These are phyloP conservation scores for Equus quagga DNA, from an alignment of 2,113 vertebrate species.

Conservation along the genomic window DNA sequence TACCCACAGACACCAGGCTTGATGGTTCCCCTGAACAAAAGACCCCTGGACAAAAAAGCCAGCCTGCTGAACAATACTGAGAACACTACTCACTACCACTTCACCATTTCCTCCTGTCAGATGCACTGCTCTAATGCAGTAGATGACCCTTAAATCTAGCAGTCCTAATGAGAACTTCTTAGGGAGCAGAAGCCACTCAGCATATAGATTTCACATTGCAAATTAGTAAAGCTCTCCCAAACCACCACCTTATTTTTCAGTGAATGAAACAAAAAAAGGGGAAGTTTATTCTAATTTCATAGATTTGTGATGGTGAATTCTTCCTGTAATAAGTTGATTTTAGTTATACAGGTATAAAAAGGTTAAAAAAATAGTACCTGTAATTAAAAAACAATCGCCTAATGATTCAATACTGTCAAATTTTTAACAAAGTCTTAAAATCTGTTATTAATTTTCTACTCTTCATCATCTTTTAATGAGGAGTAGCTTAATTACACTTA, in stretches of 20 bases:
- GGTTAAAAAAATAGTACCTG: slow-evolving; percentile 82
- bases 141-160: background rate
- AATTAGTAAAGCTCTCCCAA: slow-evolving; percentile 65
- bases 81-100: background rate
- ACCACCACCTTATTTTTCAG: slow-evolving; percentile 37
- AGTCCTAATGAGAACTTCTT: background rate
- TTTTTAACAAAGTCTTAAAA: slow-evolving; percentile 44
- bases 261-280: background rate
- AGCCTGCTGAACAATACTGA: background rate
- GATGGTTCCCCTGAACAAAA: background rate
- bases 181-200: background rate
- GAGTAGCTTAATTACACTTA: slow-evolving; percentile 4
- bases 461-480: background rate
- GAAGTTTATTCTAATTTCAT: slow-evolving; percentile 81
- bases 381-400: slow-evolving; percentile 2
- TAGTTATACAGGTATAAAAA: slow-evolving; percentile 63
- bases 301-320: slow-evolving; percentile 84
- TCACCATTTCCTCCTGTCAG: background rate
- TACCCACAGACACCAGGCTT: background rate
- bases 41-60: background rate
- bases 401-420: slow-evolving; percentile 29
- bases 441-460: background rate
- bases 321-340: slow-evolving; percentile 80
- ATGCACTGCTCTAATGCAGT: background rate
- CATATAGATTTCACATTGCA: background rate